Percentiles rank a stretch among this genome's conserved stretches.
phyloP scores from a whole-genome alignment of 2,888 invertebrate species.

The Brachyptera risi region DNA sequence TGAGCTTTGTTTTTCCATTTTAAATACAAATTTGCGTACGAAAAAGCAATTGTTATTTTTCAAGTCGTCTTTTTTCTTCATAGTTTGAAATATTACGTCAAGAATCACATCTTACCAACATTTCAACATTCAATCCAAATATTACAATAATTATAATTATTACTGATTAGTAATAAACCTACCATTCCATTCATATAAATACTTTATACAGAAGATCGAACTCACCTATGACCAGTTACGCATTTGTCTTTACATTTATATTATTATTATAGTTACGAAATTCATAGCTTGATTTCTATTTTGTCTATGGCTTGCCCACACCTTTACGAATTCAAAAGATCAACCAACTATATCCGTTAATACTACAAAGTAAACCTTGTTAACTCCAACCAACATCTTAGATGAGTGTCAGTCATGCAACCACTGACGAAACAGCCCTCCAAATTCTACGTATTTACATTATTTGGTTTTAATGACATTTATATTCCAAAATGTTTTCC shows the following conservation, averaged over 20 bases:
- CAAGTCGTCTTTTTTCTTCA: background rate
- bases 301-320: conserved; percentile 7
- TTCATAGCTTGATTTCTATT: no score
- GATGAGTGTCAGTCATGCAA: background rate
- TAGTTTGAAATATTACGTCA: background rate
- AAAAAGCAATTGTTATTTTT: background rate
- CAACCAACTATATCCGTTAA: conserved; percentile 7
- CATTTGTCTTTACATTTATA: no score
- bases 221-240: background rate
- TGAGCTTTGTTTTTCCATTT: conserved; percentile 8
- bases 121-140: background rate
- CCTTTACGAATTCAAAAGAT: background rate
- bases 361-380: conserved; percentile 18
- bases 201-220: background rate
- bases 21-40: background rate
- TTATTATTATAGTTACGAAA: no score
- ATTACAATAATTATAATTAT: background rate
- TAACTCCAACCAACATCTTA: conserved; percentile 18
- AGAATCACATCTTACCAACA: background rate
- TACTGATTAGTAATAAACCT: background rate
- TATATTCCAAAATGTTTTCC: no score
- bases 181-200: conserved; percentile 3
- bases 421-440: background rate
- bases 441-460: conserved; percentile 9
- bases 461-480: background rate